Evolutionary conservation across 2,888 invertebrate genomes (phyloP).

Genomic region (Mimumesa dahlbomi): DNA sequence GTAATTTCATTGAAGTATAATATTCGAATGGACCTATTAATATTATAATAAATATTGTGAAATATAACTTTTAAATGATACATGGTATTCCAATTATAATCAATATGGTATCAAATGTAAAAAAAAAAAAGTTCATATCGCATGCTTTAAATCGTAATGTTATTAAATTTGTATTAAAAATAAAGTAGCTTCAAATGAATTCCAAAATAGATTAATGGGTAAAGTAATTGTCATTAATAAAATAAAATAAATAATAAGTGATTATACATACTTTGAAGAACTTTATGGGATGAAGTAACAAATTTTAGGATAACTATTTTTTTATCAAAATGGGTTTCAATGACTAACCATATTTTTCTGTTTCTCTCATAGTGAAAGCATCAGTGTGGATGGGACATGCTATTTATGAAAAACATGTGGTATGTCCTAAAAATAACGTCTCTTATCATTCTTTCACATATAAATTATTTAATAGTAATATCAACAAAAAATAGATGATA

Average conservation of each 20-base stretch:
- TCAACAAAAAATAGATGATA: slow-evolving; percentile 4
- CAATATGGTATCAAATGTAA: too few relatives aligned
- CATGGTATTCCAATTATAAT: too few relatives aligned
- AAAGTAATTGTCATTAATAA: too few relatives aligned
- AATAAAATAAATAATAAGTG: too few relatives aligned
- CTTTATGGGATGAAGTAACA: slow-evolving; percentile 4
- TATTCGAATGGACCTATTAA: too few relatives aligned
- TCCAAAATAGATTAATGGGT: too few relatives aligned
- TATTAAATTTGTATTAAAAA: neutral
- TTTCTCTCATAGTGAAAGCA: slow-evolving; percentile 52
- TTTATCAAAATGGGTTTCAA: slow-evolving; percentile 16
- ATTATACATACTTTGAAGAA: slow-evolving; percentile 31
- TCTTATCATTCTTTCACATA: slow-evolving; percentile 29
- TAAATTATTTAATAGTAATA: slow-evolving; percentile 9
- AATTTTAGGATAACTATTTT: slow-evolving; percentile 18
- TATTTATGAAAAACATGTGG: slow-evolving; percentile 58
- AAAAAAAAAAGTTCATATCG: too few relatives aligned
- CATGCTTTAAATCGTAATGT: too few relatives aligned
- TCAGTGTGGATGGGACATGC: slow-evolving; percentile 39
- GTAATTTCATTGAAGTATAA: too few relatives aligned
- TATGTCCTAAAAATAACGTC: slow-evolving; percentile 60
- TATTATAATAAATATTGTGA: too few relatives aligned
- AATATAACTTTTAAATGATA: too few relatives aligned
- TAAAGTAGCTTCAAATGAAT: neutral
- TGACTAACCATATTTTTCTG: slow-evolving; percentile 64